phyloP scores from a whole-genome alignment of 2,888 invertebrate genomes.

The Cylloceria caligata region DNA sequence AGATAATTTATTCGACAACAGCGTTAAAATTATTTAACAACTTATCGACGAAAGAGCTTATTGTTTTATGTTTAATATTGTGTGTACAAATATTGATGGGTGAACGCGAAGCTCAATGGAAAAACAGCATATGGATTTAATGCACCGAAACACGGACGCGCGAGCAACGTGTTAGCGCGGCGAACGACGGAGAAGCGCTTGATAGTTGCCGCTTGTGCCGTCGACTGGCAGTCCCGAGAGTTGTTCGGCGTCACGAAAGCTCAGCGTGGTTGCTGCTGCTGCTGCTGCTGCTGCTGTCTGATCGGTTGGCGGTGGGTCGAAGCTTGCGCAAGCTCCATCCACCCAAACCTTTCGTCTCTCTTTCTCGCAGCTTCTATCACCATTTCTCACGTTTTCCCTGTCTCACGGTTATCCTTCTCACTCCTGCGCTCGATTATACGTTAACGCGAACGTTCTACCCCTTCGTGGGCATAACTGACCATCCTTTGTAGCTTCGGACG shows the following conservation, averaged over 20 bases:
- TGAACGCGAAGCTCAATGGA: background rate
- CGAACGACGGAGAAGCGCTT: conserved; percentile 48
- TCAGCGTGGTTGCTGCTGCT: conserved; percentile 71
- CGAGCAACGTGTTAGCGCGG: conserved; percentile 31
- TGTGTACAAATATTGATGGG: conserved; percentile 13
- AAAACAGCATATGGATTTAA: background rate
- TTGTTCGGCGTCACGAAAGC: conserved; percentile 69
- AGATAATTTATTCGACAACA: background rate
- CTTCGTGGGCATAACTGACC: conserved; percentile 31
- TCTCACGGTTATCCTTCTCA: conserved; percentile 25
- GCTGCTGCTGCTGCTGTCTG: conserved; percentile 70
- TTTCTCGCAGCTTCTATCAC: conserved; percentile 57
- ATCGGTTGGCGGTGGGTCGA: conserved; percentile 79
- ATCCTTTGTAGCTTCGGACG: conserved; percentile 14
- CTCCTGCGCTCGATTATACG: conserved; percentile 28
- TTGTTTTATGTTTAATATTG: background rate
- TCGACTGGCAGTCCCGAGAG: conserved; percentile 72
- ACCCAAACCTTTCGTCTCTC: conserved; percentile 71
- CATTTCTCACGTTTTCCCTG: conserved; percentile 35
- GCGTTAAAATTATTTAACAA: background rate
- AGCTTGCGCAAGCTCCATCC: conserved; percentile 82
- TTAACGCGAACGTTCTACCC: conserved; percentile 44
- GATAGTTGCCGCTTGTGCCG: conserved; percentile 58
- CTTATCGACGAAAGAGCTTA: background rate
- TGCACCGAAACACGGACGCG: conserved; percentile 22